Conservation (phyloP, 2,888 invertebrate genomes). For the Trichogramma dendrolimi region DNA sequence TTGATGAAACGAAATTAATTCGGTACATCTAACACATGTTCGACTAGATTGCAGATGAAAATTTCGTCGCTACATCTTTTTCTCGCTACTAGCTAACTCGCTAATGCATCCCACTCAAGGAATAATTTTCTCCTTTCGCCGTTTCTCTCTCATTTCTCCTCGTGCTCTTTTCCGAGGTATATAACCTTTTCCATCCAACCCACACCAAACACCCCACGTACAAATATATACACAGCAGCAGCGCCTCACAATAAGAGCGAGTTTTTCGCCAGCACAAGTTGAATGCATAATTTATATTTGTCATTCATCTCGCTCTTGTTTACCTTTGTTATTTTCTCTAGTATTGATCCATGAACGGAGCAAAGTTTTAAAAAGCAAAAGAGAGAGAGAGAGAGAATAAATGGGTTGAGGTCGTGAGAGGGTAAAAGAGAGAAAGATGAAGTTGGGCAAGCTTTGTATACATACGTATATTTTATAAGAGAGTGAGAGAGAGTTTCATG, state of each 20-base stretch:
- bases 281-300: slow-evolving; percentile 47
- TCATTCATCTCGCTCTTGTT: slow-evolving; percentile 46
- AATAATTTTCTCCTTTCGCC: too few species aligned
- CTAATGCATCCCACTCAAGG: too few species aligned
- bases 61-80: too few species aligned
- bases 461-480: too few species aligned
- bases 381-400: slow-evolving; percentile 32
- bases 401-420: slow-evolving; percentile 34
- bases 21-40: too few species aligned
- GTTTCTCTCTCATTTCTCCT: too few species aligned
- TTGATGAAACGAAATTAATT: too few species aligned
- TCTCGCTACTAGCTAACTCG: too few species aligned
- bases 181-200: not conserved
- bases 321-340: slow-evolving; percentile 45
- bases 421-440: slow-evolving; percentile 16
- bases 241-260: slow-evolving; percentile 9
- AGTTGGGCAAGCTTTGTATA: not conserved
- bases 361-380: slow-evolving; percentile 20
- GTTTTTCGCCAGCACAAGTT: slow-evolving; percentile 33
- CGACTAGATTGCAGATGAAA: too few species aligned
- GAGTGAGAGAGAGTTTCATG: slow-evolving; percentile 18
- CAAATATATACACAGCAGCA: slow-evolving; percentile 6
- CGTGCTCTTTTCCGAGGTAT: too few species aligned
- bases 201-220: not conserved
- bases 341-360: slow-evolving; percentile 42